Percentiles rank a stretch among this genome's conserved stretches.
These are phyloP conservation scores for Trachelus iudaicus DNA, from an alignment of 2,888 invertebrate genomes.

Conservation along the genomic window DNA sequence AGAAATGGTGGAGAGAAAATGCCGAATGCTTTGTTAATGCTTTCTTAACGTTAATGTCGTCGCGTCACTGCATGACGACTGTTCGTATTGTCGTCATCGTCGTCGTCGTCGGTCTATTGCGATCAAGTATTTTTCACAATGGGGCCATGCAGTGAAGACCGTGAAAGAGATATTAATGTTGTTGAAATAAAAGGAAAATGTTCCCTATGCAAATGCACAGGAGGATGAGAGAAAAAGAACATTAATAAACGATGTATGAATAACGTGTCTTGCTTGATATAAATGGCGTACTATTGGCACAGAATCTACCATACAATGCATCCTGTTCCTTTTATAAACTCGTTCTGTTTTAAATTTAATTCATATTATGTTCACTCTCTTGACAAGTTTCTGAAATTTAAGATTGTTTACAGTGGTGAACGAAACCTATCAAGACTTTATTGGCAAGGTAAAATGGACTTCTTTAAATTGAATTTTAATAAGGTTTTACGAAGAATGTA, in stretches of 20 bases:
- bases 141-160: slow-evolving; percentile 28
- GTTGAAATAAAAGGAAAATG: slow-evolving; percentile 39
- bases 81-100: neutral
- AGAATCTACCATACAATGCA: slow-evolving; percentile 12
- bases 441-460: too few relatives aligned
- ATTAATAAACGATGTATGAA: slow-evolving; percentile 33
- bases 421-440: too few relatives aligned
- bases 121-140: slow-evolving; percentile 34
- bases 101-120: slow-evolving; percentile 12
- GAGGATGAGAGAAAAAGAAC: slow-evolving; percentile 32
- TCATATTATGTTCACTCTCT: neutral
- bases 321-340: neutral
- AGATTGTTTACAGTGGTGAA: too few relatives aligned
- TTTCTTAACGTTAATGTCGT: neutral
- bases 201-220: slow-evolving; percentile 53
- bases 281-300: slow-evolving; percentile 31
- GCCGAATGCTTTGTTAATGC: neutral
- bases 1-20: neutral
- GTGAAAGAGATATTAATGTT: slow-evolving; percentile 32
- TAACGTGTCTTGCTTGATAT: slow-evolving; percentile 26
- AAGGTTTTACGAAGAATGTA: neutral
- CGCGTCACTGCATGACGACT: neutral
- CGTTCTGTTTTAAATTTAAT: neutral
- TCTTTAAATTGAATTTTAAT: neutral
- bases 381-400: neutral